Conservation (phyloP, 2,888 invertebrate genomes). For the Conus canariensis region DNA sequence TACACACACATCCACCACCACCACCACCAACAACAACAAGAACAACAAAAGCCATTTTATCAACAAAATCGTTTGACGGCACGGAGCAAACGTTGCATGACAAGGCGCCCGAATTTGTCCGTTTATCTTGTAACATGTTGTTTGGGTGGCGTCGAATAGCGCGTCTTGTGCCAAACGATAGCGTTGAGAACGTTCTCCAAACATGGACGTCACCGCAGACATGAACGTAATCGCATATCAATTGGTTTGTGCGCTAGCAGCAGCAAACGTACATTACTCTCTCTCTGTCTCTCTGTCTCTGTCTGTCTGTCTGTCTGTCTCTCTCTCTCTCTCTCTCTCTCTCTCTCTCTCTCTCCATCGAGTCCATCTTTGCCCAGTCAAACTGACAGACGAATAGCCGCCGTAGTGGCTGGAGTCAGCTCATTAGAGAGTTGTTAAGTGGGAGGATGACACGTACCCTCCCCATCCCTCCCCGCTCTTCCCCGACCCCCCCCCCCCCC, state of each 20-base stretch:
- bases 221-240: background rate
- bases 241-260: too few relatives aligned
- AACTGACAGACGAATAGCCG: background rate
- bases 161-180: too few relatives aligned
- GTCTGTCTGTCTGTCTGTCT: background rate
- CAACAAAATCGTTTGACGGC: too few relatives aligned
- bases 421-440: background rate
- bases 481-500: background rate
- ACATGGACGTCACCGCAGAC: too few relatives aligned
- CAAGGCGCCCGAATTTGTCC: too few relatives aligned
- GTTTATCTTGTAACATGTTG: too few relatives aligned
- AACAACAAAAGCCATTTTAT: too few relatives aligned
- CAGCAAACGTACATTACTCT: background rate
- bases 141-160: too few relatives aligned
- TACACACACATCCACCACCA: too few relatives aligned
- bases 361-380: background rate
- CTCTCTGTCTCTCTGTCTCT: background rate
- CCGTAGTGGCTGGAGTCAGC: background rate
- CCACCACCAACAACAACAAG: too few relatives aligned
- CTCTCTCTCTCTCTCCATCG: background rate
- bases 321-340: background rate
- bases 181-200: too few relatives aligned
- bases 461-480: background rate
- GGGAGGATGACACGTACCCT: background rate
- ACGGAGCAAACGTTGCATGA: too few relatives aligned